phyloP scores from a whole-genome alignment of 2,888 invertebrate genomes.

The Tetragnatha montana region DNA sequence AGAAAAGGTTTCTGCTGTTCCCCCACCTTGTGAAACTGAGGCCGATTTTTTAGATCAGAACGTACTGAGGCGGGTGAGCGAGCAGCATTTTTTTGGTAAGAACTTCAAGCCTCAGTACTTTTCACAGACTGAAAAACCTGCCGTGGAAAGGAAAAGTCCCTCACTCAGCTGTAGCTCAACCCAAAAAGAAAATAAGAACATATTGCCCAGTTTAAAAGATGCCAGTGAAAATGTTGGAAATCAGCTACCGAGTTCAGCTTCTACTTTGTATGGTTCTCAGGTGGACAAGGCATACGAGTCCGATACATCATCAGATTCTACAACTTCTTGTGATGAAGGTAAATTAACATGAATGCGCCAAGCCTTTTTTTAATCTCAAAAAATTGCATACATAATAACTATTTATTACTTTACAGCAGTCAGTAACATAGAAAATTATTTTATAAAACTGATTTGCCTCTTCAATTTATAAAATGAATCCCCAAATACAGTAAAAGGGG shows the following conservation, averaged over 20 bases:
- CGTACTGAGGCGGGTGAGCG: conserved; percentile 62
- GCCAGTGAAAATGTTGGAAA: background rate
- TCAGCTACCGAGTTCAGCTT: background rate
- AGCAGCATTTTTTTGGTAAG: conserved; percentile 65
- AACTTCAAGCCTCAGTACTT: conserved; percentile 23
- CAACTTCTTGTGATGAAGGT: conserved; percentile 69
- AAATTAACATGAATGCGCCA: conserved; percentile 25
- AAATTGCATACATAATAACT: too few relatives aligned
- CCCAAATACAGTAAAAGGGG: too few relatives aligned
- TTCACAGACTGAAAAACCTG: background rate
- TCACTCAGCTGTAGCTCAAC: background rate
- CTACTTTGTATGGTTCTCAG: background rate
- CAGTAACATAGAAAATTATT: too few relatives aligned
- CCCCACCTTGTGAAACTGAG: conserved; percentile 39
- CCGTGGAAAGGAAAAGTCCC: background rate
- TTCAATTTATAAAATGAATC: too few relatives aligned
- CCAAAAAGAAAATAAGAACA: background rate
- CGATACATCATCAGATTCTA: conserved; percentile 51
- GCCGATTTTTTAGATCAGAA: conserved; percentile 69
- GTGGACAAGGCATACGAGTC: conserved; percentile 33
- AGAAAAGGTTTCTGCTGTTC: background rate
- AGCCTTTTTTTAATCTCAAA: background rate
- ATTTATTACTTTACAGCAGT: too few relatives aligned
- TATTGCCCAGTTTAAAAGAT: background rate
- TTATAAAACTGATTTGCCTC: too few relatives aligned